Evolutionary conservation across 2,113 vertebrate species (phyloP), one percentile per base, ranked within the genome.

Genomic region (Calyptomena viridis): DNA sequence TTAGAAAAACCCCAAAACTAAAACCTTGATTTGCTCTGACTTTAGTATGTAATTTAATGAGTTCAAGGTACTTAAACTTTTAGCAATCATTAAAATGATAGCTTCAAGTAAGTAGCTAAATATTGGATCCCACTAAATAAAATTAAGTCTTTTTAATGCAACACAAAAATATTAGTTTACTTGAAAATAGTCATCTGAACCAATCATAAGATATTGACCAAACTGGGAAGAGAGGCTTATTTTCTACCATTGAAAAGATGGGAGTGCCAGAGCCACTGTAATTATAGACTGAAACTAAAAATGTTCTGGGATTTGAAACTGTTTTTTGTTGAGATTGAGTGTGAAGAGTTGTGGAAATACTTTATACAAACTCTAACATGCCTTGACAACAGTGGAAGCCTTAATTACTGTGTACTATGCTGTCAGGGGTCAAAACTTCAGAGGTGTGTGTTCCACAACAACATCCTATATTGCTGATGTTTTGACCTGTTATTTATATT

Each of bases 401-500:
- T 93, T 93, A 86, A 68, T 79, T 63, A 30, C 14, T 24, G 1
- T 37, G 6, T 44, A 1, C 42, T 64, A 3, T 42, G 22, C 56
- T 88, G 67, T 56, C 47, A 81, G 50, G 62, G 68, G 5, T 79
- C 23, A 63, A 83, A 81, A 18, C 28, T 27, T 77, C 69, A 75
- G 10, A 87, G 81, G 14, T 83, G 16, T 35, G 25, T 67, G 22
- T 92, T 96, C 53, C 22, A 69, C 56, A 88, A 21, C 53, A 35
- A 84, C 82, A 52, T 28, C 8, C 47, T 35, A 8, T 64, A 55
- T 77, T 91, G 25, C 27, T 95, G 59, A 3, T 75, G 80, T 50
- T 92, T 96, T 74, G 40, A 66, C 73, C 66, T 63, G 68, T 87
- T 96, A 64, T 84, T 95, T 96, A 16, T 53, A 35, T 55, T 94